These are phyloP conservation scores for Caretta caretta DNA, from an alignment of 2,113 vertebrate genomes.

Conservation along the genomic window DNA sequence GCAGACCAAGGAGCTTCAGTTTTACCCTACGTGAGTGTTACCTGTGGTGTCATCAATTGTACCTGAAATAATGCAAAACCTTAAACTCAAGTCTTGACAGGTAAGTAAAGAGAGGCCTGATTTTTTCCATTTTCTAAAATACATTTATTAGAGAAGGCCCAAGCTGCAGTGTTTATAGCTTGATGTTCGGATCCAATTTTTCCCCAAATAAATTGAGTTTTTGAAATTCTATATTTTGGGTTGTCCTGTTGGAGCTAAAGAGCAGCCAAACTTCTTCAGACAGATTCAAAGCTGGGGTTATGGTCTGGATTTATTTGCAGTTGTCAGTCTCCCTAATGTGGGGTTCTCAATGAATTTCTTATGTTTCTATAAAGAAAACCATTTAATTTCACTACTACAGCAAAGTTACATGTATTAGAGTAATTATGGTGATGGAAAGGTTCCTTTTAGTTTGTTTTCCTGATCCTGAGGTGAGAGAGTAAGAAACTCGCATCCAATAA, in stretches of 20 bases:
- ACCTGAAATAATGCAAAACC: neutral
- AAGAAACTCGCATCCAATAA: neutral
- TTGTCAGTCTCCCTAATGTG: neutral
- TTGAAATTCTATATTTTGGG: neutral
- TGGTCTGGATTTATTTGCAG: accelerated
- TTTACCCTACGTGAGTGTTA: neutral
- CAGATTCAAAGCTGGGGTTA: neutral
- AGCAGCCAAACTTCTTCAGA: neutral
- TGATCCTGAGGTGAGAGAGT: neutral
- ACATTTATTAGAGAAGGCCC: neutral
- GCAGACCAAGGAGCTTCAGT: neutral
- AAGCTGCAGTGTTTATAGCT: neutral
- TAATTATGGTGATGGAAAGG: neutral
- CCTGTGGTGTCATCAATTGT: neutral
- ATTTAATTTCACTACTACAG: neutral
- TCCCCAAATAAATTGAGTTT: neutral
- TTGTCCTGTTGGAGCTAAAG: neutral
- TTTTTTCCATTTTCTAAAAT: neutral
- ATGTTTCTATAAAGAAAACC: neutral
- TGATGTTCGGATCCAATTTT: neutral
- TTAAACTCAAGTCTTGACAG: neutral
- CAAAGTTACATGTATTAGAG: neutral
- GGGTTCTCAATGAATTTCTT: neutral
- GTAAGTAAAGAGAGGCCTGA: accelerated
- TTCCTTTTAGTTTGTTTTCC: neutral